phyloP scores from a whole-genome alignment of 2,888 invertebrate species.

The Euplagia quadripunctaria region DNA sequence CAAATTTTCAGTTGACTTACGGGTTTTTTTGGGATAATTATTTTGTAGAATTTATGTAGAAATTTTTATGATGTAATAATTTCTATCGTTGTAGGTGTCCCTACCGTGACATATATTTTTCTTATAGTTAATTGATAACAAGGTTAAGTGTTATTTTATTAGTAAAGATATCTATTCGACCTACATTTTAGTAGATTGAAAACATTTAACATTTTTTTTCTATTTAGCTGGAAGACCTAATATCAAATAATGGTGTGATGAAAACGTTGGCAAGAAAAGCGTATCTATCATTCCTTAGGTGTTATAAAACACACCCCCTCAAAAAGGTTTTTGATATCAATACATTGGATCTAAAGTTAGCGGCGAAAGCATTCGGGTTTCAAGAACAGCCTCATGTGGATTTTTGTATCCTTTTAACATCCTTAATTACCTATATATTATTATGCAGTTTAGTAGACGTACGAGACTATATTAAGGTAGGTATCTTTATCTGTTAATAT shows the following conservation, averaged over 20 bases:
- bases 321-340: conserved; percentile 97
- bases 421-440: background rate
- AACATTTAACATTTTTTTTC: background rate
- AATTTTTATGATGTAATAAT: too few relatives aligned
- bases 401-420: conserved; percentile 89
- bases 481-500: background rate
- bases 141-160: too few relatives aligned
- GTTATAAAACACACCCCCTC: conserved; percentile 97
- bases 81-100: too few relatives aligned
- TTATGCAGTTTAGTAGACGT: background rate
- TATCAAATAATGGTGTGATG: conserved; percentile 96
- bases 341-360: conserved; percentile 94
- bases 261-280: conserved; percentile 97
- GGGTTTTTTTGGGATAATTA: too few relatives aligned
- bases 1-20: too few relatives aligned
- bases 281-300: conserved; percentile 96
- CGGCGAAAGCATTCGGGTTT: conserved; percentile 98
- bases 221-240: conserved; percentile 94
- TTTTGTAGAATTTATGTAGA: too few relatives aligned
- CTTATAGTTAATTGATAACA: too few relatives aligned
- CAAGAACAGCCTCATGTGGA: conserved; percentile 96
- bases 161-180: too few relatives aligned
- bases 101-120: too few relatives aligned
- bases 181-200: too few relatives aligned
- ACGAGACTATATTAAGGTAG: too few relatives aligned